Percentiles rank a stretch among this genome's conserved stretches.
phyloP scores from a whole-genome alignment of 2,888 invertebrate genomes.

The Frankliniella intonsa region DNA sequence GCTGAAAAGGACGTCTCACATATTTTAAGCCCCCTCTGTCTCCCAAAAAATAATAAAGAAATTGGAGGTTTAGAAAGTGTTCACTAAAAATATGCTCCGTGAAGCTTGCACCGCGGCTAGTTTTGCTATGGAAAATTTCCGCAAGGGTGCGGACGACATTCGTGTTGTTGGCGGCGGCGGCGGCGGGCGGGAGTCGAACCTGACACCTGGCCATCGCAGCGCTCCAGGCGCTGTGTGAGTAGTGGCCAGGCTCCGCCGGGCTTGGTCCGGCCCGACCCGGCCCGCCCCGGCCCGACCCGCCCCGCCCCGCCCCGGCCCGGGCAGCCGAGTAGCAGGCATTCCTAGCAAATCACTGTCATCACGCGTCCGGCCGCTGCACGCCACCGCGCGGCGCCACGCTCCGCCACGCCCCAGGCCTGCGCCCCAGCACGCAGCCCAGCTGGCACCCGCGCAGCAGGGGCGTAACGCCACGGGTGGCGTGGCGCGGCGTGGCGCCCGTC shows the following conservation, averaged over 20 bases:
- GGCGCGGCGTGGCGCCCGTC: background rate
- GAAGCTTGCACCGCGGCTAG: too few species aligned
- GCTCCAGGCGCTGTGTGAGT: too few species aligned
- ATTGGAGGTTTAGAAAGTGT: too few species aligned
- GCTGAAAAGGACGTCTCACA: too few species aligned
- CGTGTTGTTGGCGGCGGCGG: background rate
- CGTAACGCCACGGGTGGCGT: background rate
- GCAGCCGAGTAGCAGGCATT: conserved; percentile 3
- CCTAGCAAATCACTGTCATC: conserved; percentile 26
- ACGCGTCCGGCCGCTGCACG: background rate
- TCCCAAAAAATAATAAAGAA: too few species aligned
- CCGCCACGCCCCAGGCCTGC: background rate
- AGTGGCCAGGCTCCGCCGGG: too few species aligned
- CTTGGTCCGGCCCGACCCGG: background rate
- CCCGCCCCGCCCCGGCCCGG: background rate
- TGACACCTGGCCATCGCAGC: background rate
- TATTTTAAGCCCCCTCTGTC: too few species aligned
- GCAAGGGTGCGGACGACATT: background rate
- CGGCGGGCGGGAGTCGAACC: background rate
- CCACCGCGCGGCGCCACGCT: background rate
- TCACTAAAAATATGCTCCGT: too few species aligned
- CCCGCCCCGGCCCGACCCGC: background rate
- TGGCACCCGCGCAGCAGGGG: conserved; percentile 1
- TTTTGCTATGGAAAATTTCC: too few species aligned
- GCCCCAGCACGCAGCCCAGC: background rate